Evolutionary conservation across 2,113 vertebrate genomes (phyloP), one percentile per base, ranked within the genome.

Genomic region (Salminus brasiliensis): DNA sequence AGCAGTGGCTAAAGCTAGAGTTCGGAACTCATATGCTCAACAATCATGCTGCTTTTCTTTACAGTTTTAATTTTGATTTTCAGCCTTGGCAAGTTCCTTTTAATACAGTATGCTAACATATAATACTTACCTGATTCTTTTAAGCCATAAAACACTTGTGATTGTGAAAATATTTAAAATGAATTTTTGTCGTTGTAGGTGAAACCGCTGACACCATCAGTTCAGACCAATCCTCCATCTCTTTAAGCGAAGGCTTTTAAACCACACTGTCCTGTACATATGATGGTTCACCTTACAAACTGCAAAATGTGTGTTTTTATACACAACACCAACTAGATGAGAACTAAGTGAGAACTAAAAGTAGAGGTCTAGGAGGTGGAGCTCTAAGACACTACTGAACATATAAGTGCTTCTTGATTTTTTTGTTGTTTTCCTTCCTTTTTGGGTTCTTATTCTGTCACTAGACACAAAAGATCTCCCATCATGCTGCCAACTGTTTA

Each of bases 211-310:
- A 72, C n/a, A n/a, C 47, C 3, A 39, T 72, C 27, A 71, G 45
- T 32, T 27, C 45, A 34, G 25, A 71, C 3, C 10, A 71, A 53
- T 9, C 18, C n/a, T 29, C 1, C 13, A 32, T 36, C 13, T 32
- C 23, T 32, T 52, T 53, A 30, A 71, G 11, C 3, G 47, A 71
- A 71, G 69, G 69, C 27, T n/a, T 25, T n/a, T n/a, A 23, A 11
- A 30, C 21, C 21, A 72, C 69, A 11, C 69, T 72, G 32, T 72
- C 68, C 68, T 71, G 68, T n/a, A 55, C 30, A 23, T 72, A 34
- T 9, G 69, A 72, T 72, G 69, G 25, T n/a, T 72, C 69, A 34
- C 16, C 69, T 72, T 55, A 72, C 21, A n/a, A n/a, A n/a, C n/a
- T n/a, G n/a, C n/a, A n/a, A n/a, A n/a, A n/a, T n/a, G n/a, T n/a